Evolutionary conservation across 2,888 invertebrate genomes (phyloP).

Genomic region (Polyommatus iphigenia): DNA sequence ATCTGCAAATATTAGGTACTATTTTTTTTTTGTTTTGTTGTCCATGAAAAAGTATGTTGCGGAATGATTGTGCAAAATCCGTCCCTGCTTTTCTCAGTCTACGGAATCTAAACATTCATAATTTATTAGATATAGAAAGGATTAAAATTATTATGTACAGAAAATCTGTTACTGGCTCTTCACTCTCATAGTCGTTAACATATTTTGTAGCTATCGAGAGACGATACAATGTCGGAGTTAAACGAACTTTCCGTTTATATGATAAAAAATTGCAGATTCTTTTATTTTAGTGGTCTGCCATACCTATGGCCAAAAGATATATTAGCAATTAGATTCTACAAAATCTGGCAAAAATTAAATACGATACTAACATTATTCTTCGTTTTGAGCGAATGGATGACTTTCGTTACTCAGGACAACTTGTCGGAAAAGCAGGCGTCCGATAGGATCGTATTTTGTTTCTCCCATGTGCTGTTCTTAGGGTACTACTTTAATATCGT

Average conservation of each 20-base stretch:
- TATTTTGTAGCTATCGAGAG: not conserved
- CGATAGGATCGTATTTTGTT: conserved; percentile 46
- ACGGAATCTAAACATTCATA: not conserved
- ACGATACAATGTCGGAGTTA: not conserved
- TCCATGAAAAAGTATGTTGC: not conserved
- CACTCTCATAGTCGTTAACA: not conserved
- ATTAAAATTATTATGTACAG: not conserved
- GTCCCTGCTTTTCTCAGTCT: not conserved
- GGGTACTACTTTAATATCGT: conserved; percentile 43
- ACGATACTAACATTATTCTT: conserved; percentile 43
- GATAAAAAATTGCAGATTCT: conserved; percentile 33
- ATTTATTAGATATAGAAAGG: not conserved
- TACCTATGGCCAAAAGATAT: conserved; percentile 51
- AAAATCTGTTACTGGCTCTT: not conserved
- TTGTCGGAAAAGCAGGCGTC: conserved; percentile 43
- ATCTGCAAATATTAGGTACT: too few relatives aligned
- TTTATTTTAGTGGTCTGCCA: conserved; percentile 43
- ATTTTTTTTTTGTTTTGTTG: too few relatives aligned
- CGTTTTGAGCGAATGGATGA: conserved; percentile 45
- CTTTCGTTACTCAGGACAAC: conserved; percentile 48
- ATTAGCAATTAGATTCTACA: conserved; percentile 41
- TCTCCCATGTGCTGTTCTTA: conserved; percentile 49
- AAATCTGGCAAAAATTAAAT: conserved; percentile 40
- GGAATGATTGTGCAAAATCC: not conserved
- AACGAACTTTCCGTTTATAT: conserved; percentile 10